Evolutionary conservation across 2,888 invertebrate species (phyloP).

Genomic region (Homarus gammarus): DNA sequence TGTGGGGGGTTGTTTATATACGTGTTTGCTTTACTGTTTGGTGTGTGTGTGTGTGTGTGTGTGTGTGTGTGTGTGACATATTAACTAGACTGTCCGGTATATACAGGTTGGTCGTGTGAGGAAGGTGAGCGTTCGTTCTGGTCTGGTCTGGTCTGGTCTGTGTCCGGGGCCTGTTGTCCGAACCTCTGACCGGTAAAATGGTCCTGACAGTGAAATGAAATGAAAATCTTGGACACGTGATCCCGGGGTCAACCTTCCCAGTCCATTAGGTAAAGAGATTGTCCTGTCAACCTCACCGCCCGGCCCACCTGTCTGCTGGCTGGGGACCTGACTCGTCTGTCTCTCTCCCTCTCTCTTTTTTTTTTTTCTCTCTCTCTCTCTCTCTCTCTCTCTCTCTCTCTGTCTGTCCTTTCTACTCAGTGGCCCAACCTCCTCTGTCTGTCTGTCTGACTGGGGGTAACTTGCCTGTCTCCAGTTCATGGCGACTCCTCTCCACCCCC

Average conservation of each 20-base stretch:
- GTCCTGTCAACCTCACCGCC: slow-evolving; percentile 29
- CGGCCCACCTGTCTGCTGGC: not conserved
- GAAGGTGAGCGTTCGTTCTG: too few relatives aligned
- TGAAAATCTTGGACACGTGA: slow-evolving; percentile 45
- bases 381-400: too few relatives aligned
- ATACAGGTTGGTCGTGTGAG: too few relatives aligned
- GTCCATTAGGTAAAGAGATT: slow-evolving; percentile 53
- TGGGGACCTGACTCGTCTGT: not conserved
- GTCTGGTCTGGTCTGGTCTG: too few relatives aligned
- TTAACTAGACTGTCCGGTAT: too few relatives aligned
- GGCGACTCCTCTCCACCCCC: too few relatives aligned
- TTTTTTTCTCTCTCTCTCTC: too few relatives aligned
- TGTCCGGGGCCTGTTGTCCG: not conserved
- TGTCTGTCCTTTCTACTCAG: not conserved
- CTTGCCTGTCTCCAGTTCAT: too few relatives aligned
- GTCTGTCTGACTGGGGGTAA: not conserved
- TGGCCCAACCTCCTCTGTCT: not conserved
- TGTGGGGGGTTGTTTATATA: too few relatives aligned
- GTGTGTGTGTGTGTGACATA: too few relatives aligned
- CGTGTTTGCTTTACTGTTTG: too few relatives aligned
- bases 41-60: too few relatives aligned
- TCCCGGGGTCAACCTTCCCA: not conserved
- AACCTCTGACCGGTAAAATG: slow-evolving; percentile 10
- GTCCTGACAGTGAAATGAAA: slow-evolving; percentile 42
- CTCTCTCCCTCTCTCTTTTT: not conserved